phyloP scores from a whole-genome alignment of 2,797 vertebrate species.

The Poecilia velifera region DNA sequence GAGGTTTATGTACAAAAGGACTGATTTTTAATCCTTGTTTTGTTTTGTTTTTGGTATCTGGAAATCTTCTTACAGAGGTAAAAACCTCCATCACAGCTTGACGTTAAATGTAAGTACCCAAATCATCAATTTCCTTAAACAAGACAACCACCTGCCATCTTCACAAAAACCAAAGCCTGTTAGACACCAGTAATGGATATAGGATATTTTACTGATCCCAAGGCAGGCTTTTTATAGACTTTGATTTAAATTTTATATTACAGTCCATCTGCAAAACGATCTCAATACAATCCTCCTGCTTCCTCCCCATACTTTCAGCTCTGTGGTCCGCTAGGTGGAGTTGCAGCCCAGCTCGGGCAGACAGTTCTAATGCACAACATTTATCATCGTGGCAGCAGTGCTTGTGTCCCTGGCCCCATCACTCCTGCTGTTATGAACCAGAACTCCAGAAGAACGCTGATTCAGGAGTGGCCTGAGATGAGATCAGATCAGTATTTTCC shows the following conservation, averaged over 20 bases:
- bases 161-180: slow-evolving; percentile 26
- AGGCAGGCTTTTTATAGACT: slow-evolving; percentile 16
- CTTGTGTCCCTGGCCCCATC: slow-evolving; percentile 43
- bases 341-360: slow-evolving; percentile 42
- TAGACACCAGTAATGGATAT: slow-evolving; percentile 7
- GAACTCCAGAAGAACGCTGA: slow-evolving; percentile 52
- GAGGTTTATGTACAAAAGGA: slow-evolving; percentile 10
- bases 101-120: slow-evolving; percentile 9
- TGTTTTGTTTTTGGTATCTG: slow-evolving; percentile 22
- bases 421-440: slow-evolving; percentile 50
- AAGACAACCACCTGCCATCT: slow-evolving; percentile 5
- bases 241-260: slow-evolving; percentile 30
- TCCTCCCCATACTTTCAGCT: slow-evolving; percentile 33
- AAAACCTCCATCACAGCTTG: background rate
- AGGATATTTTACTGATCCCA: slow-evolving; percentile 3
- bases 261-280: slow-evolving; percentile 21
- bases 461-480: slow-evolving; percentile 56
- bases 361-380: slow-evolving; percentile 64
- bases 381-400: slow-evolving; percentile 65
- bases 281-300: slow-evolving; percentile 42
- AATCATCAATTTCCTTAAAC: slow-evolving; percentile 7
- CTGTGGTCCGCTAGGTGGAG: slow-evolving; percentile 54
- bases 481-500: slow-evolving; percentile 50
- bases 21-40: slow-evolving; percentile 1
- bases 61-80: slow-evolving; percentile 35